Base-by-base conservation (phyloP, 2,113 vertebrate species). In the Vidua chalybeata region DNA sequence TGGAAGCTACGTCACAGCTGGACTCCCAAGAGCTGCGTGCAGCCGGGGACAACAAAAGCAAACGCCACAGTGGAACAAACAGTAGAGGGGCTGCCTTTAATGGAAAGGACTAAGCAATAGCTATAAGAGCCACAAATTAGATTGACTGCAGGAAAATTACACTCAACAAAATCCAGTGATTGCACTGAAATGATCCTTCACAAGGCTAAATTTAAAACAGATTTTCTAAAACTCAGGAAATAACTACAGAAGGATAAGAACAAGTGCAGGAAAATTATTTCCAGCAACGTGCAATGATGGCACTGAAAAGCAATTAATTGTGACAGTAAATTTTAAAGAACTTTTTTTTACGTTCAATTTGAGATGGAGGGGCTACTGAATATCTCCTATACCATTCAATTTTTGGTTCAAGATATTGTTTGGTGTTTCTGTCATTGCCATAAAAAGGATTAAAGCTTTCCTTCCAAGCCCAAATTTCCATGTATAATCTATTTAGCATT, bases 111-210 rank as follows among this genome's bases (percentile, higher is more conserved):
- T 64, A 59, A 82, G 37, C 69, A 76, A 76, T 46, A 85, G n/a
- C 45, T 76, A 1, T 73, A 85, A 88, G 59, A 71, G 37, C 76
- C 82, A 85, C 17, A 90, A 85, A 86, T 91, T 83, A 72, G 67
- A 86, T 49, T 52, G 62, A 68, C 66, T 83, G 43, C 15, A 54
- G 55, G 43, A 94, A 83, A 94, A 93, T 71, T 17, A 59, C 46
- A 54, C 90, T 92, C 67, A 90, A 74, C 75, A 92, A 71, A 77
- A 90, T 43, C 37, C 76, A 93, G 72, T 83, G 75, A 93, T 93
- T 95, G 63, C 88, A 84, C 20, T 71, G 68, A 93, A 95, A 90
- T 86, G 62, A 66, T 92, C 93, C 75, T 90, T 90, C 85, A 86
- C 7, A 18, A 80, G 31, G 68, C 72, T 92, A 93, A 93, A 93